These are phyloP conservation scores for Chrysemys picta DNA, from an alignment of 2,113 vertebrate species.

Conservation along the genomic window DNA sequence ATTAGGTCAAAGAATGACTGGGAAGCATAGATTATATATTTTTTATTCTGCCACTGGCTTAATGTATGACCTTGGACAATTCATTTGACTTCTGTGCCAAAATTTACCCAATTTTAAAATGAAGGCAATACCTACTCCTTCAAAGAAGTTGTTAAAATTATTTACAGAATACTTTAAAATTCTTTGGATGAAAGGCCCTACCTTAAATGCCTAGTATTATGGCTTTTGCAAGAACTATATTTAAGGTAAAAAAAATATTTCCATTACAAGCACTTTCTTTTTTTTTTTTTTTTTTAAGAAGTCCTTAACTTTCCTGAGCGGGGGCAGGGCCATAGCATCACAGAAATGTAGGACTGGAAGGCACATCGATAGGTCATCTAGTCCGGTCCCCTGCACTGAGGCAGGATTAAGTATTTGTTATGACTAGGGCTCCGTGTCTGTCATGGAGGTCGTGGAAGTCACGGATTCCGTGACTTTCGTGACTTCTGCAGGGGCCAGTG, in stretches of 20 bases:
- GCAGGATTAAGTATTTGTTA: not conserved
- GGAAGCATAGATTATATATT: not conserved
- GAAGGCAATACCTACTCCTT: constrained; percentile 61
- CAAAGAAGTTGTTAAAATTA: constrained; percentile 15
- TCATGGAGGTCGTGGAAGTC: no score
- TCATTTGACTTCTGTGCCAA: not conserved
- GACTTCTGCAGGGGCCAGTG: no score
- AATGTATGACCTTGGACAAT: not conserved
- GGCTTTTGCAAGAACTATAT: not conserved
- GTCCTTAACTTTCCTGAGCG: not conserved
- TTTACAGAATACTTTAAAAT: constrained; percentile 2
- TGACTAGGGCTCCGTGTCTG: no score
- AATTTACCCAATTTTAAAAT: not conserved
- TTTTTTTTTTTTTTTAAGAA: no score
- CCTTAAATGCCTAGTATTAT: not conserved
- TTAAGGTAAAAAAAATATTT: not conserved
- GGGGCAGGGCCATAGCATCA: not conserved
- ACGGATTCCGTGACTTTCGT: no score
- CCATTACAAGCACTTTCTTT: not conserved
- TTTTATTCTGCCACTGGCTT: constrained; percentile 1
- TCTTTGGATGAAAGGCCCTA: not conserved
- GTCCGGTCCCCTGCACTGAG: not conserved
- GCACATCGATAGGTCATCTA: not conserved
- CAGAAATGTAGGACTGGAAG: not conserved
- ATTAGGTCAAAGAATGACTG: not conserved